Evolutionary conservation across 2,888 invertebrate species (phyloP).

Genomic region (Ornithoptera priamus): DNA sequence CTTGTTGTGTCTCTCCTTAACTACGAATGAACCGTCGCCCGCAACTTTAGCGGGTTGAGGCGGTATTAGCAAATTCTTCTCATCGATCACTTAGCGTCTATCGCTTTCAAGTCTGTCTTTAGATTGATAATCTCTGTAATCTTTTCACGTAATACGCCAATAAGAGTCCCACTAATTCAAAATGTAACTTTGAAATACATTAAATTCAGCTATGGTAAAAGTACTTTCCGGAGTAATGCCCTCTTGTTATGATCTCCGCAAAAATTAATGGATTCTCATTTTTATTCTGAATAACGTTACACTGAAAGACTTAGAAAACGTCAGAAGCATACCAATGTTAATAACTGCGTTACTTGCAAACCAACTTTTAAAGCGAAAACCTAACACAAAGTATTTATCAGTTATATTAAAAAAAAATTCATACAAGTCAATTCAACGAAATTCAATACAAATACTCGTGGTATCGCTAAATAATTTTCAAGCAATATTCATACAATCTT

Average conservation of each 20-base stretch:
- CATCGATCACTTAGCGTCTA: slow-evolving; percentile 70
- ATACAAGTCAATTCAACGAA: neutral
- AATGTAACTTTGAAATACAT: slow-evolving; percentile 27
- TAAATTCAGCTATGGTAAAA: slow-evolving; percentile 38
- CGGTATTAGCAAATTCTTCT: slow-evolving; percentile 75
- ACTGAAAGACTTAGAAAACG: slow-evolving; percentile 53
- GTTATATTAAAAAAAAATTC: too few relatives aligned
- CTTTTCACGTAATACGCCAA: slow-evolving; percentile 40
- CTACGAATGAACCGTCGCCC: slow-evolving; percentile 62
- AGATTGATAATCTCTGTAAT: slow-evolving; percentile 51
- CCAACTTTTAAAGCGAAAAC: neutral
- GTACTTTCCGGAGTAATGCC: slow-evolving; percentile 37
- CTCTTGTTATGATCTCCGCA: slow-evolving; percentile 65
- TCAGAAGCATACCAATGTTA: slow-evolving; percentile 57
- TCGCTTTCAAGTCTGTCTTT: slow-evolving; percentile 60
- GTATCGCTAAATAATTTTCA: too few relatives aligned
- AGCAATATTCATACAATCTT: slow-evolving; percentile 5
- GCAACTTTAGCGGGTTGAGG: slow-evolving; percentile 61
- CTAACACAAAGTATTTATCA: neutral
- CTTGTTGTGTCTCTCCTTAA: slow-evolving; percentile 71
- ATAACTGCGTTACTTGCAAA: slow-evolving; percentile 30
- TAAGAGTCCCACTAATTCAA: slow-evolving; percentile 25
- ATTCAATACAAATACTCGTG: too few relatives aligned
- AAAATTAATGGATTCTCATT: slow-evolving; percentile 70
- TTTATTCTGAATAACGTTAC: slow-evolving; percentile 64